A percentile compares a stretch with the other conserved stretches of the same genome.
These are phyloP conservation scores for Lissonota sp. DNA, from an alignment of 2,888 invertebrate genomes.

Conservation along the genomic window DNA sequence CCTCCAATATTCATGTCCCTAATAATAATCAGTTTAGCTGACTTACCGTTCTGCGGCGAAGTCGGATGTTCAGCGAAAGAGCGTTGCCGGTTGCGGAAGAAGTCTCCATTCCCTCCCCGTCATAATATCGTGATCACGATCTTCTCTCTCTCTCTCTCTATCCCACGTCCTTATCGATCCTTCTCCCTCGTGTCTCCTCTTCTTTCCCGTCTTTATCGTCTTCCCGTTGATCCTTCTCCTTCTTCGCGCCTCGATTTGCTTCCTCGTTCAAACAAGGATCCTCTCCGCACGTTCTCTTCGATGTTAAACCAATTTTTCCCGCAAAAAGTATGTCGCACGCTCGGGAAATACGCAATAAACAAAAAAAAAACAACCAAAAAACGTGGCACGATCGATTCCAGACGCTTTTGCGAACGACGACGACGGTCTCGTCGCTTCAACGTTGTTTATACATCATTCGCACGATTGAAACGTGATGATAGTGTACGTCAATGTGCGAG, in stretches of 20 bases:
- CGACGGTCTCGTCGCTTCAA: not conserved
- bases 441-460: too few relatives aligned
- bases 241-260: slow-evolving; percentile 21
- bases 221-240: not conserved
- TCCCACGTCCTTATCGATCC: slow-evolving; percentile 22
- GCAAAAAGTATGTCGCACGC: slow-evolving; percentile 36
- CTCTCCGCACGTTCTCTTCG: slow-evolving; percentile 2
- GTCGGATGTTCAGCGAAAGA: slow-evolving; percentile 74
- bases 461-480: too few relatives aligned
- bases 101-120: slow-evolving; percentile 75
- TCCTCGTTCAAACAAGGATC: slow-evolving; percentile 10
- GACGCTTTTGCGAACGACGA: slow-evolving; percentile 3
- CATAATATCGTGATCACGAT: slow-evolving; percentile 70
- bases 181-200: slow-evolving; percentile 12
- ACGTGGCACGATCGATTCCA: slow-evolving; percentile 40
- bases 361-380: slow-evolving; percentile 19
- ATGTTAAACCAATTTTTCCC: slow-evolving; percentile 18
- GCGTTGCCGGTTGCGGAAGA: slow-evolving; percentile 73
- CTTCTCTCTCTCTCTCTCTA: too few relatives aligned
- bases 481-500: slow-evolving; percentile 17
- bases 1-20: not conserved
- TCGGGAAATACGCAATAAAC: not conserved
- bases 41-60: slow-evolving; percentile 79
- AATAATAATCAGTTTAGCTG: slow-evolving; percentile 32
- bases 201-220: slow-evolving; percentile 13